Conservation (phyloP, 2,797 vertebrate genomes). For the Syngnathus acus region DNA sequence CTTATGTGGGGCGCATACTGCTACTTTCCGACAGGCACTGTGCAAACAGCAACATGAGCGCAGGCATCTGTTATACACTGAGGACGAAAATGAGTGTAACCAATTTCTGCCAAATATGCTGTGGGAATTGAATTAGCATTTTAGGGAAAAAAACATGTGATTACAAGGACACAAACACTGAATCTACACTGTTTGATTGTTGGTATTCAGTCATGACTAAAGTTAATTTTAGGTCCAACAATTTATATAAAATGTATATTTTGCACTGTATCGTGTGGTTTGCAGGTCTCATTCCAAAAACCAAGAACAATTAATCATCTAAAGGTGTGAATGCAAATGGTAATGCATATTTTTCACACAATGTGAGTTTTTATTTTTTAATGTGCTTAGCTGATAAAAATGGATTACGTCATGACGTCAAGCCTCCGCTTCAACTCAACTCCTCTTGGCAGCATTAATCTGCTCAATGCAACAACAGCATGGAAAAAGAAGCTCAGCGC, state of each 20-base stretch:
- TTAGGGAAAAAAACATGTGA: constrained; percentile 15
- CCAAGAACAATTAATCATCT: not conserved
- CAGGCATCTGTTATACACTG: constrained; percentile 32
- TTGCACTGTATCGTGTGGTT: not conserved
- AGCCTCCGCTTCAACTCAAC: not conserved
- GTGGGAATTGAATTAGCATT: constrained; percentile 37
- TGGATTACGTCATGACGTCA: not conserved
- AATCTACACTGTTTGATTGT: not conserved
- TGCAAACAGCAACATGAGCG: constrained; percentile 39
- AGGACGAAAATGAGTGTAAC: constrained; percentile 31
- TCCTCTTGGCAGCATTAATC: not conserved
- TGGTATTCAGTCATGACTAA: constrained; percentile 17
- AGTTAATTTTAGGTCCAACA: constrained; percentile 13
- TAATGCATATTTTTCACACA: not conserved
- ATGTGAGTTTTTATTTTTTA: not conserved
- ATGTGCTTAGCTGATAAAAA: not conserved
- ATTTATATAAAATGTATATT: not conserved
- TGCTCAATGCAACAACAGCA: not conserved
- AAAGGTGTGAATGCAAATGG: not conserved
- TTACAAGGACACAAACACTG: not conserved
- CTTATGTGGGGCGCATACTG: constrained; percentile 38
- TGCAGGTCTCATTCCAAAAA: not conserved
- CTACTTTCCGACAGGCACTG: constrained; percentile 30
- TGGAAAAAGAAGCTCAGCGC: not conserved
- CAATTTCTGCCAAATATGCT: constrained; percentile 33